phyloP scores from a whole-genome alignment of 2,797 vertebrate genomes.

The Notoglanidium macrostoma region DNA sequence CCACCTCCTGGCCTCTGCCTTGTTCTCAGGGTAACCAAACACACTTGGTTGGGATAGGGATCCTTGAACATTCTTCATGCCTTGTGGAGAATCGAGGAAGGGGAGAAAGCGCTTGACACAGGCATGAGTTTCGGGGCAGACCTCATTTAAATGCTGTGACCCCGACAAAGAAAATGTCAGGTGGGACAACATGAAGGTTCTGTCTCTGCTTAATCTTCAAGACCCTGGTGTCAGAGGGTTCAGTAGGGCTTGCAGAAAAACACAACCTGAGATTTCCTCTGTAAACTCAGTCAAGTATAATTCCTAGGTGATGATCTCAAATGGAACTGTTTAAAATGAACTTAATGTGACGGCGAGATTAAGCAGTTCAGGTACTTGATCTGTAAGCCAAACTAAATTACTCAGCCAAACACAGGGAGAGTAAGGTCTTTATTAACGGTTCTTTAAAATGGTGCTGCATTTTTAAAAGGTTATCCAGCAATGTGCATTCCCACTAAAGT shows the following conservation, averaged over 20 bases:
- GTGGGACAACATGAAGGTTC: slow-evolving; percentile 69
- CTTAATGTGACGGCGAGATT: slow-evolving; percentile 2
- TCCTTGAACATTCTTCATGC: slow-evolving; percentile 79
- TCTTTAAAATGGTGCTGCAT: neutral
- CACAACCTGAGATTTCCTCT: slow-evolving; percentile 30
- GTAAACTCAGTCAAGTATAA: slow-evolving; percentile 13
- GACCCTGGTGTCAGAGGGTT: slow-evolving; percentile 63
- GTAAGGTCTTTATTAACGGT: neutral
- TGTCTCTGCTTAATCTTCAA: slow-evolving; percentile 61
- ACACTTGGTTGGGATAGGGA: slow-evolving; percentile 75
- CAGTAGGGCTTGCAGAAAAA: slow-evolving; percentile 42
- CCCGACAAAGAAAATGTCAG: slow-evolving; percentile 71
- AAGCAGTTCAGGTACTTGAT: slow-evolving; percentile 9
- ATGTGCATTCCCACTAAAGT: neutral
- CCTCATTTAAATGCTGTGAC: slow-evolving; percentile 67
- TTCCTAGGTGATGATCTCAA: slow-evolving; percentile 23
- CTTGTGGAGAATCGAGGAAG: slow-evolving; percentile 64
- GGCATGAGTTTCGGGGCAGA: slow-evolving; percentile 69
- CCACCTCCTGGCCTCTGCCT: slow-evolving; percentile 70
- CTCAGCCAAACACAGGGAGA: neutral
- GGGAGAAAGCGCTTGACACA: slow-evolving; percentile 64
- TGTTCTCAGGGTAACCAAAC: slow-evolving; percentile 76
- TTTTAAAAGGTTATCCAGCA: neutral
- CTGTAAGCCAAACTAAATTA: slow-evolving; percentile 6
- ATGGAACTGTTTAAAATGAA: neutral